Evolutionary conservation across 2,113 vertebrate genomes (phyloP).

Genomic region (Peromyscus leucopus): DNA sequence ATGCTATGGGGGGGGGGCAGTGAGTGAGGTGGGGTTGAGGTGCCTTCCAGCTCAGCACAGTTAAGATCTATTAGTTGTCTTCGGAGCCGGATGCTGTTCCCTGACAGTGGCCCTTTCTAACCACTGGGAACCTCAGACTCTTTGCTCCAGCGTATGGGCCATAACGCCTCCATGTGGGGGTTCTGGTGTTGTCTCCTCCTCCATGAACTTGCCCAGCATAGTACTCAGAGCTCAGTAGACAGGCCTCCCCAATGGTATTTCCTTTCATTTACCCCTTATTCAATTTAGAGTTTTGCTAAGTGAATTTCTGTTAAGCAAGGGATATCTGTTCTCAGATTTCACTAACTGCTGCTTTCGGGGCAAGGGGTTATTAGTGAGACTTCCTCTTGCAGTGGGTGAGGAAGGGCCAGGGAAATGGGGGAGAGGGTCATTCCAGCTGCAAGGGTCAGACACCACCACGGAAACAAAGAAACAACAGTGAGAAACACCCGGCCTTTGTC

Average conservation of each 20-base stretch:
- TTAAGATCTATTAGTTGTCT: neutral
- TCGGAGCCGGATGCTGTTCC: neutral
- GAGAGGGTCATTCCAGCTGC: neutral
- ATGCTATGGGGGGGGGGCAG: too few relatives aligned
- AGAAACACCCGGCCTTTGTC: slow-evolving; percentile 65
- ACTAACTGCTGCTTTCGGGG: slow-evolving; percentile 59
- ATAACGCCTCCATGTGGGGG: neutral
- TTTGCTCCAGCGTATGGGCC: accelerated
- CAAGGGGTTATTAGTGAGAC: slow-evolving; percentile 45
- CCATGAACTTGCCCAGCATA: neutral
- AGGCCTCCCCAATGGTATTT: neutral
- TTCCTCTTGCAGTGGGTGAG: slow-evolving; percentile 10
- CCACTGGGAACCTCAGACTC: neutral
- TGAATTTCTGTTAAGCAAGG: slow-evolving; percentile 61
- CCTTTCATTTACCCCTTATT: slow-evolving; percentile 37
- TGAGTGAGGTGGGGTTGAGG: neutral
- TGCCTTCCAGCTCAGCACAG: neutral
- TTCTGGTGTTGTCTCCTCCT: neutral
- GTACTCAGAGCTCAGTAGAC: neutral
- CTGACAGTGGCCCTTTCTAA: neutral
- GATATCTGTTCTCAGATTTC: slow-evolving; percentile 66
- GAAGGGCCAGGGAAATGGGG: neutral
- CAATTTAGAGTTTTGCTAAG: slow-evolving; percentile 56
- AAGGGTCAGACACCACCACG: neutral
- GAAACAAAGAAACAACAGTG: slow-evolving; percentile 55